phyloP scores from a whole-genome alignment of 2,113 vertebrate genomes.

The Elgaria multicarinata region DNA sequence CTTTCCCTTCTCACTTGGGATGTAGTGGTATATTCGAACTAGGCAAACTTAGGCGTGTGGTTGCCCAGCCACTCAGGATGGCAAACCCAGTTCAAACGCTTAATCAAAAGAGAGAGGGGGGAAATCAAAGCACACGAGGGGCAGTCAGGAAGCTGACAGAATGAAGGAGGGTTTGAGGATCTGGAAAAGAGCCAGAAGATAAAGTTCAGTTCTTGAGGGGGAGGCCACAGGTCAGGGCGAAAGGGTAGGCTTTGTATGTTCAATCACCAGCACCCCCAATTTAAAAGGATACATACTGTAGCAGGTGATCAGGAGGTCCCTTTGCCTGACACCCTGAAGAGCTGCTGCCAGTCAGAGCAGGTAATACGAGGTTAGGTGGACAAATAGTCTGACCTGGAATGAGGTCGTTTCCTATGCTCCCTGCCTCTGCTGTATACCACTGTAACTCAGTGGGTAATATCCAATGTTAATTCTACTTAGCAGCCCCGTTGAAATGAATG shows the following conservation, averaged over 20 bases:
- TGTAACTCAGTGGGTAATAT: neutral
- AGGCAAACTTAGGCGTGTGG: too few species aligned
- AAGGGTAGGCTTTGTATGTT: too few species aligned
- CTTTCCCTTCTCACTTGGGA: too few species aligned
- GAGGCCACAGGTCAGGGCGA: too few species aligned
- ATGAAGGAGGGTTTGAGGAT: neutral
- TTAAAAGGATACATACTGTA: neutral
- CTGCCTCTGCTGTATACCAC: neutral
- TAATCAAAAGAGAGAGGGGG: neutral
- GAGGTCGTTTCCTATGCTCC: neutral
- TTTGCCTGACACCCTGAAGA: too few species aligned
- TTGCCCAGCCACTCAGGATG: too few species aligned
- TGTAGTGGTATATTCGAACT: too few species aligned
- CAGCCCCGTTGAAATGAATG: too few species aligned
- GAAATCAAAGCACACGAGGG: neutral
- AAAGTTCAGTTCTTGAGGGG: too few species aligned
- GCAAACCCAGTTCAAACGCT: neutral
- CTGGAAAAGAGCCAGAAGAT: neutral
- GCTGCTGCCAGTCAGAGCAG: too few species aligned
- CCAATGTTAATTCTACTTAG: too few species aligned
- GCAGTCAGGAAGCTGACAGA: neutral
- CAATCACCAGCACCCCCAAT: neutral
- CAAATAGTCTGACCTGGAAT: neutral
- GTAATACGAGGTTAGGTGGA: neutral
- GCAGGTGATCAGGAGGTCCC: too few species aligned